Conservation (phyloP, 2,888 invertebrate genomes). For the Hydriomena furcata region DNA sequence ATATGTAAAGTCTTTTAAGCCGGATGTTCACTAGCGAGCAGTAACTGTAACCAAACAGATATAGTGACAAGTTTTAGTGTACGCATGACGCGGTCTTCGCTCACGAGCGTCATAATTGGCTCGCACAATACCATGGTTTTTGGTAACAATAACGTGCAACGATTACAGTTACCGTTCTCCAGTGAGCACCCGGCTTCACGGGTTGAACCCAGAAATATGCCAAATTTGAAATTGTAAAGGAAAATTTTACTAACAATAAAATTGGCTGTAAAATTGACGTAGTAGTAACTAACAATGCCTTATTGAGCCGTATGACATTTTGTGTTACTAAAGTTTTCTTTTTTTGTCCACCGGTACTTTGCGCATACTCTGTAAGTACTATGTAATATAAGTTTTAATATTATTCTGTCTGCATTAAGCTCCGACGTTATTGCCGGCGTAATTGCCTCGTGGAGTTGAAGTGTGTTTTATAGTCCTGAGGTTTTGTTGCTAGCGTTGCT, state of each 20-base stretch:
- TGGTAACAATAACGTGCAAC: too few species aligned
- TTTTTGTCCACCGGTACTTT: slow-evolving; percentile 64
- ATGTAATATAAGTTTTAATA: slow-evolving; percentile 64
- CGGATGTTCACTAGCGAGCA: too few species aligned
- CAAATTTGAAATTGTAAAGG: slow-evolving; percentile 39
- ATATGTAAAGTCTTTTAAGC: too few species aligned
- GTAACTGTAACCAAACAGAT: too few species aligned
- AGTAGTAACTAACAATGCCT: slow-evolving; percentile 54
- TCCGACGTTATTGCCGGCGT: slow-evolving; percentile 42
- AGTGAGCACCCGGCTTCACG: too few species aligned
- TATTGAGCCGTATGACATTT: slow-evolving; percentile 57
- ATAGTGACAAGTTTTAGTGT: too few species aligned
- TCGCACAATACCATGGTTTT: too few species aligned
- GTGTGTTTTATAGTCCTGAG: slow-evolving; percentile 12
- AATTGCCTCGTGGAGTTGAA: slow-evolving; percentile 48
- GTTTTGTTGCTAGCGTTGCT: slow-evolving; percentile 21
- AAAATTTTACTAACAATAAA: slow-evolving; percentile 51
- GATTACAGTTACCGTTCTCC: too few species aligned
- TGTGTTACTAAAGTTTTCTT: slow-evolving; percentile 71
- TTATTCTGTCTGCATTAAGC: slow-evolving; percentile 41
- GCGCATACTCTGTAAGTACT: slow-evolving; percentile 73
- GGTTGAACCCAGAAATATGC: slow-evolving; percentile 25
- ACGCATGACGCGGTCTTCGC: too few species aligned
- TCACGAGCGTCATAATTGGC: too few species aligned
- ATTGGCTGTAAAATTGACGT: slow-evolving; percentile 45